Evolutionary conservation across 2,797 vertebrate genomes (phyloP).

Genomic region (Tachyglossus aculeatus): DNA sequence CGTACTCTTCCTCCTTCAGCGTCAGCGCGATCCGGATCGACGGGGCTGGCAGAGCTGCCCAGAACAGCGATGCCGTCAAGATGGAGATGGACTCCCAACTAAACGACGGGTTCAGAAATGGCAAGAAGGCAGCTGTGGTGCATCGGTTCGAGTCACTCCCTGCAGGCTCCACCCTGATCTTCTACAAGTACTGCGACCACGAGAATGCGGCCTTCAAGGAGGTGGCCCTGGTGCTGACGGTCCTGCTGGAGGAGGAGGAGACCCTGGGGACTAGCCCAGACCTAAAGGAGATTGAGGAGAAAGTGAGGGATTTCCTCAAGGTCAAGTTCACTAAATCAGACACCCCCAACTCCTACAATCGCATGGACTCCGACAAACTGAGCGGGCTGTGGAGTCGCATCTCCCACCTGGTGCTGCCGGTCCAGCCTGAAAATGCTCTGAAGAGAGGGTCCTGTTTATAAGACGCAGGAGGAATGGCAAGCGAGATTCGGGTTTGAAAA

Average conservation of each 20-base stretch:
- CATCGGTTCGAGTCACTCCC: constrained; percentile 87
- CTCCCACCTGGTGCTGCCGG: constrained; percentile 88
- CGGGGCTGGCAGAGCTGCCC: constrained; percentile 71
- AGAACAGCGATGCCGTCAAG: constrained; percentile 84
- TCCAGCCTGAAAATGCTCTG: constrained; percentile 76
- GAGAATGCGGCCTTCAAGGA: constrained; percentile 88
- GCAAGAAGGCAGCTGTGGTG: constrained; percentile 76
- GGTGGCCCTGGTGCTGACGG: constrained; percentile 86
- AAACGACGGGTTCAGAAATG: constrained; percentile 67
- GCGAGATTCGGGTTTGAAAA: constrained; percentile 18
- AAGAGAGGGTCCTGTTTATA: constrained; percentile 64
- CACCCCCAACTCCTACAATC: constrained; percentile 62
- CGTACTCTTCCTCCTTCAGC: constrained; percentile 81
- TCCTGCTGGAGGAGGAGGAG: constrained; percentile 78
- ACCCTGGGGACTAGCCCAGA: constrained; percentile 64
- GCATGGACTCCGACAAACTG: constrained; percentile 87
- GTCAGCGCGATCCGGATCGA: constrained; percentile 80
- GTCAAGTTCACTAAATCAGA: constrained; percentile 74
- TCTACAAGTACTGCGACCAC: constrained; percentile 97
- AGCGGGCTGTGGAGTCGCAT: constrained; percentile 96
- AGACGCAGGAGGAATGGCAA: background rate
- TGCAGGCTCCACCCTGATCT: constrained; percentile 89
- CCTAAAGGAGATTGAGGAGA: constrained; percentile 83
- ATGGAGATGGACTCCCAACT: constrained; percentile 82
- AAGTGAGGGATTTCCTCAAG: constrained; percentile 83